Evolutionary conservation across 2,888 invertebrate species (phyloP).

Genomic region (Zaprionus bogoriensis): DNA sequence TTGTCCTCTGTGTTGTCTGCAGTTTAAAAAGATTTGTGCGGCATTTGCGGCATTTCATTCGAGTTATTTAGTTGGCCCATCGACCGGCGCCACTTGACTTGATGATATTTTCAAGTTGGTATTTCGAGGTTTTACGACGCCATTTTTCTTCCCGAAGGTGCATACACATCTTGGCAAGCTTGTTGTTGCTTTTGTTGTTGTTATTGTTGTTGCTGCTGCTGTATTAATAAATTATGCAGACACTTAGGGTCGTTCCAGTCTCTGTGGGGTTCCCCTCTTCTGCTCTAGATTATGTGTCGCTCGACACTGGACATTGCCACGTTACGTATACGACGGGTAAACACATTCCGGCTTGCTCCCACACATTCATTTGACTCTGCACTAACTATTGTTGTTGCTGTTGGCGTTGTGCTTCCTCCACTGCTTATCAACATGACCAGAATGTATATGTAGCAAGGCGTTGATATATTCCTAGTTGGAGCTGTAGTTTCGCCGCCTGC

Average conservation of each 20-base stretch:
- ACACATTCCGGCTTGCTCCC: constrained; percentile 6
- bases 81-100: constrained; percentile 28
- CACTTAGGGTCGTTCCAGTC: constrained; percentile 45
- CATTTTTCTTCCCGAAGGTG: constrained; percentile 69
- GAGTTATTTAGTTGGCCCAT: constrained; percentile 55
- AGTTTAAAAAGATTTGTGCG: constrained; percentile 68
- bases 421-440: constrained; percentile 37
- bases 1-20: constrained; percentile 2
- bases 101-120: constrained; percentile 52
- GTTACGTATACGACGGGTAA: constrained; percentile 63
- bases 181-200: too few species aligned
- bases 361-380: constrained; percentile 28
- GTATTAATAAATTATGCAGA: constrained; percentile 72
- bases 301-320: constrained; percentile 33
- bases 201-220: too few species aligned
- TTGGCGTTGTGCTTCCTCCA: not conserved
- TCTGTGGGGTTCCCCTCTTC: not conserved
- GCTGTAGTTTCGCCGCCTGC: constrained; percentile 53
- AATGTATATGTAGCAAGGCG: constrained; percentile 43
- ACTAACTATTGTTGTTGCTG: constrained; percentile 8
- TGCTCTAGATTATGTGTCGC: constrained; percentile 47
- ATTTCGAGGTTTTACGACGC: constrained; percentile 39
- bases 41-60: constrained; percentile 59
- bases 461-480: constrained; percentile 42
- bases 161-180: constrained; percentile 28